Evolutionary conservation across 1,140 invertebrate species (phyloP), one percentile per base, ranked within the genome.

Genomic region (Trinorchestia longiramus): DNA sequence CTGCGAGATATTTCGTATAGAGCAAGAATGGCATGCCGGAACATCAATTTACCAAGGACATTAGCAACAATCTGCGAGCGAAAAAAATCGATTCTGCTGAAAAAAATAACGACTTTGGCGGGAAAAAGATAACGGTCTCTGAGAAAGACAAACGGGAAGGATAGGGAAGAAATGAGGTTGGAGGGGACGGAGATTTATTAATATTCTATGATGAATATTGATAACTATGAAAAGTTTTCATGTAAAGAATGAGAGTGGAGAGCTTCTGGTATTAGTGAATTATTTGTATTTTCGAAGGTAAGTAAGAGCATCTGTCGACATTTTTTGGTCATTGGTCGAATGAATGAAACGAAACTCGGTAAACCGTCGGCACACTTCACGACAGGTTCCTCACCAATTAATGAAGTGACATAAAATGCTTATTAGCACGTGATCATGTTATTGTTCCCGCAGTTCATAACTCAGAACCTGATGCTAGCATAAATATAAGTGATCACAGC

Each of bases 41-140:
- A 91, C 88, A 91, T 91, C 88, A 91, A 91, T 91, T 91, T 91
- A 42, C 43, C 28, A 44, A 91, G 88, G 88, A 42, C 88, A 91
- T 91, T 91, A 91, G 88, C 41, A 91, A 44, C 43, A 44, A 91
- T 91, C 43, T 91, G 41, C 43, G 15, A 11, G 41, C 41, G 43
- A 42, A 91, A 91, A 17, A 43, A 91, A 23, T 42, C 88, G 43
- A 36, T 43, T 91, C 88, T 43, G 28, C 88, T 91, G 47, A 19
- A 77, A 77, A 77, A 77, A 77, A 36, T 77, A 36, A 77, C 8
- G 62, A 11, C 28, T 77, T 77, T 77, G 62, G 28, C 28, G 28
- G 47, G 62, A 77, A 77, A 77, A 77, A 77, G 62, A 77, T 15
- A 15, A 77, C 62, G 62, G 62, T 28, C 36, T 77, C 62, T 77